Evolutionary conservation across 2,888 invertebrate species (phyloP), one percentile per base, ranked within the genome.

Genomic region (Epirrita christyi): DNA sequence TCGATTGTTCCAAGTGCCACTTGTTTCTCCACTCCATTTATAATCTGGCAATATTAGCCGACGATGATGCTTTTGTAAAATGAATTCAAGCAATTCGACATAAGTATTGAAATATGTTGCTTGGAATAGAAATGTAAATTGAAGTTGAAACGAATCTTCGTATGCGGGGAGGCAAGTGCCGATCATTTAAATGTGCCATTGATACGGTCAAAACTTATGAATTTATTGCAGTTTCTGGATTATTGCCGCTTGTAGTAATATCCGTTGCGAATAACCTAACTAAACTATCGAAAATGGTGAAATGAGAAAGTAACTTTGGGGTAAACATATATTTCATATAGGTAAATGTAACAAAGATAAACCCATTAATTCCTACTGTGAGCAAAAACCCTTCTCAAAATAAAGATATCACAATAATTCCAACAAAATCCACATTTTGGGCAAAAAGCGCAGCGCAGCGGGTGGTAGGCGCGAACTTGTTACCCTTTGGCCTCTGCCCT

Each of bases 1-100:
- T 85, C 86, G 83, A 89, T 89, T 88, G 88, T 86, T 64, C 65
- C 55, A 79, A 89, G 87, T 84, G 78, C 75, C 87, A 88, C 88
- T 89, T 83, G 83, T 79, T 74, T 74, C 66, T 56, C 59, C 53
- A 66, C 66, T 70, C 67, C 63, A 61, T 52, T 58, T 58, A 56
- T 66, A 57, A 64, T 64, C 59, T 59, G 52, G 44, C 55, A 58
- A 49, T 43, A 55, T 61, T 58, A 49, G 32, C 43, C 11, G 21
- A 15, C 45, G 28, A 29, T 34, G 28, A 29, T 34, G 45, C 1
- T 44, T 21, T 50, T 37, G 6, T 15, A 59, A 56, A 53, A 56
- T 50, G 32, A 59, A 55, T 57, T 46, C 37, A 61, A 60, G n/a
- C 6, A 2, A 27, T 1, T 6, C 6, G 15, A 3, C 2, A 55